phyloP scores from a whole-genome alignment of 1,140 invertebrate genomes.

The Holcopasites calliopsidis region DNA sequence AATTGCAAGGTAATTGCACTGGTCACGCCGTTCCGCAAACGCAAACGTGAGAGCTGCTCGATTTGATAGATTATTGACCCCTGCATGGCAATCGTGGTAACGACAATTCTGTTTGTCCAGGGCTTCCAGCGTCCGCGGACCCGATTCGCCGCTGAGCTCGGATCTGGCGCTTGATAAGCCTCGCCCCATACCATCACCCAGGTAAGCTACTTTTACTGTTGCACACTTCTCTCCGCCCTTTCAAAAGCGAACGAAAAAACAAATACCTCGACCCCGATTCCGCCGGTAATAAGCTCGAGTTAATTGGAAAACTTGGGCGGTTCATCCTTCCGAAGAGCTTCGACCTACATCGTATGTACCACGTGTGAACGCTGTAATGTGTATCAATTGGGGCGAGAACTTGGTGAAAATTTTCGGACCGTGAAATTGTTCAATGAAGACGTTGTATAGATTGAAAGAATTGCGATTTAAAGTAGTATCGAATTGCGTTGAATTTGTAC shows the following conservation, averaged over 20 bases:
- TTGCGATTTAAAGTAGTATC: too few species aligned
- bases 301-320: constrained; percentile 34
- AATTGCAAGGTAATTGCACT: neutral
- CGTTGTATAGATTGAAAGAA: too few species aligned
- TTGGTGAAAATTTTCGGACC: neutral
- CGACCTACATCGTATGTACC: neutral
- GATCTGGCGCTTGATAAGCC: constrained; percentile 72
- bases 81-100: constrained; percentile 31
- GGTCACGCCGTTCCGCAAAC: too few species aligned
- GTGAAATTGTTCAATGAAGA: neutral
- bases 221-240: neutral
- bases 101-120: constrained; percentile 64
- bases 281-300: constrained; percentile 14
- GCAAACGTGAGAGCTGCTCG: neutral
- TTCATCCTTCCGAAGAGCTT: constrained; percentile 6
- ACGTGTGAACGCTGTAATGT: neutral
- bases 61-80: neutral
- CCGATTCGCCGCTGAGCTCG: constrained; percentile 69
- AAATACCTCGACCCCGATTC: constrained; percentile 21
- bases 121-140: constrained; percentile 75
- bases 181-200: constrained; percentile 69
- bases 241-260: neutral
- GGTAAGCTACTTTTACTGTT: constrained; percentile 59
- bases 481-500: too few species aligned
- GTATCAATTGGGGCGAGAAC: neutral